phyloP scores from a whole-genome alignment of 2,113 vertebrate genomes.

The Zosterops japonicus region DNA sequence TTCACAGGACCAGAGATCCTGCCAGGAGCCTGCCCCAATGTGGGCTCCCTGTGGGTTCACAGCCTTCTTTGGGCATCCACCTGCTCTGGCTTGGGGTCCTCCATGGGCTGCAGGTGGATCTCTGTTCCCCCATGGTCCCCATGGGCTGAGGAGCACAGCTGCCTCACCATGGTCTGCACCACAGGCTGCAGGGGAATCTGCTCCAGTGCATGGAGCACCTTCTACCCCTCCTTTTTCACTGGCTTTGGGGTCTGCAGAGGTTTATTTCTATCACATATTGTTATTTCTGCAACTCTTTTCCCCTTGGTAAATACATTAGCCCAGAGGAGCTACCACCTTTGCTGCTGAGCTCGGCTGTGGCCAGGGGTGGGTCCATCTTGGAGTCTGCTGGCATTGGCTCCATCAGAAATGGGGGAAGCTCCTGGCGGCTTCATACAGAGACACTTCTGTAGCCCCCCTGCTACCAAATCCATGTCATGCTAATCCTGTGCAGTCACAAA shows the following conservation, averaged over 20 bases:
- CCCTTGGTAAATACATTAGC: neutral
- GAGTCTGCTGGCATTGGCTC: neutral
- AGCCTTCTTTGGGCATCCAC: neutral
- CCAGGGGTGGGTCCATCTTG: rapidly evolving
- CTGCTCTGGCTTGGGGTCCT: neutral
- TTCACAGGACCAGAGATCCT: neutral
- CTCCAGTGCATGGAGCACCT: neutral
- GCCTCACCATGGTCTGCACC: neutral
- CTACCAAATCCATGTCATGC: neutral
- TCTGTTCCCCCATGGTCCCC: too few relatives aligned
- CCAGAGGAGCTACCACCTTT: neutral
- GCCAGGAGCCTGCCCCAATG: rapidly evolving
- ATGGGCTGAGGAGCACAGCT: neutral
- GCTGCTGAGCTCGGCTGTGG: neutral
- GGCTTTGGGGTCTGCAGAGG: neutral
- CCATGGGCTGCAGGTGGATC: neutral
- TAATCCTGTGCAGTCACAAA: neutral
- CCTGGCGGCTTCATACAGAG: neutral
- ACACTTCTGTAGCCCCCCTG: neutral
- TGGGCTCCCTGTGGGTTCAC: too few relatives aligned
- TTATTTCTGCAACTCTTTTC: neutral
- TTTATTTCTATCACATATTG: neutral
- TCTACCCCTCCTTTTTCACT: neutral
- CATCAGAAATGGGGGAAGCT: neutral
- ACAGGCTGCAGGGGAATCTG: neutral